Evolutionary conservation across 2,797 vertebrate genomes (phyloP).

Genomic region (Rhyacichthys aspro): DNA sequence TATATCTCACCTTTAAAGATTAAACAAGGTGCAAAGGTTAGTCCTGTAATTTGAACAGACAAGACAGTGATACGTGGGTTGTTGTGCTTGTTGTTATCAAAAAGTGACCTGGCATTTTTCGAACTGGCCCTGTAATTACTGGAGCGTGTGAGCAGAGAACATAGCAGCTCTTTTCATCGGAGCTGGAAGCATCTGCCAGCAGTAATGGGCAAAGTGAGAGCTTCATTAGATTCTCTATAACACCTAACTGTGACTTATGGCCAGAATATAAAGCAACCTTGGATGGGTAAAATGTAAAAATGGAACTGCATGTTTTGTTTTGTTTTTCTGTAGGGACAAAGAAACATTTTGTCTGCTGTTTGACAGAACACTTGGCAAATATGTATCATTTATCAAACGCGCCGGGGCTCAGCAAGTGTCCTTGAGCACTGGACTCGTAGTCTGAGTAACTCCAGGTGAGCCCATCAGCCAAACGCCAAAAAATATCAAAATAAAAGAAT

Average conservation of each 20-base stretch:
- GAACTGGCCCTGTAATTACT: slow-evolving; percentile 5
- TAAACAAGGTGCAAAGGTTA: not conserved
- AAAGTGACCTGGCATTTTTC: slow-evolving; percentile 10
- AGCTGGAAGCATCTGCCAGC: slow-evolving; percentile 11
- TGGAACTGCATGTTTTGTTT: not conserved
- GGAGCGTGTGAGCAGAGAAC: not conserved
- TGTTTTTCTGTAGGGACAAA: slow-evolving; percentile 10
- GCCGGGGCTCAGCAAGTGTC: slow-evolving; percentile 19
- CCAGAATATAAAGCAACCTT: slow-evolving; percentile 15
- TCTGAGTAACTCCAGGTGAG: slow-evolving; percentile 6
- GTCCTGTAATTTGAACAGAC: not conserved
- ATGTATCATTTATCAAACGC: slow-evolving; percentile 22
- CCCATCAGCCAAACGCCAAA: slow-evolving; percentile 8
- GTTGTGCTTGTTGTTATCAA: not conserved
- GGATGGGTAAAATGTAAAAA: slow-evolving; percentile 3
- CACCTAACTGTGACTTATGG: slow-evolving; percentile 4
- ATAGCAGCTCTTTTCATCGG: not conserved
- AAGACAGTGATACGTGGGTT: not conserved
- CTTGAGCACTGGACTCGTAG: slow-evolving; percentile 9
- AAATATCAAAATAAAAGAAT: not conserved
- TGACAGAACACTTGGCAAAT: slow-evolving; percentile 5
- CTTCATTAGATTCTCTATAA: slow-evolving; percentile 24
- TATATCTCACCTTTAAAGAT: not conserved
- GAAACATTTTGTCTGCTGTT: not conserved
- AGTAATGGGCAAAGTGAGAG: slow-evolving; percentile 4